Percentiles rank a stretch among this genome's conserved stretches.
Conservation (phyloP, 2,113 vertebrate genomes). For the Pseudonaja textilis region DNA sequence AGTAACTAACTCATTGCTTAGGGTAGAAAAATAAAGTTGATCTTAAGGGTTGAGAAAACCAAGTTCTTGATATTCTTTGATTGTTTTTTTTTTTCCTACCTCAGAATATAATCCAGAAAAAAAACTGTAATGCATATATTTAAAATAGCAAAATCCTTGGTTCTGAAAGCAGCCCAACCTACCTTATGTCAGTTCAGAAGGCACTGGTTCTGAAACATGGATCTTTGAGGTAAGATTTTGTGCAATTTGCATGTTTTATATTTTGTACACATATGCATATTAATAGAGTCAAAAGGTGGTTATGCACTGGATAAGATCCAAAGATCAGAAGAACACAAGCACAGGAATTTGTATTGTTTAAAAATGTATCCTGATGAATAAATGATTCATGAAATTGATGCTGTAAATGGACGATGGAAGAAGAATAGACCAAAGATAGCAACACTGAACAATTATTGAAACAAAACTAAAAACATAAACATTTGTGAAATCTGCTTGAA, state of each 20-base stretch:
- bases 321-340: not conserved
- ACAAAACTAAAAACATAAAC: not conserved
- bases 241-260: not conserved
- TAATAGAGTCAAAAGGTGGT: not conserved
- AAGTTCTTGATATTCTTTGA: conserved; percentile 47
- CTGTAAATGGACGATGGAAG: not conserved
- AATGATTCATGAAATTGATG: not conserved
- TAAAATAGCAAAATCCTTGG: not conserved
- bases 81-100: conserved; percentile 48
- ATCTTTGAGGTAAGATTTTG: not conserved
- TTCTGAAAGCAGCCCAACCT: not conserved
- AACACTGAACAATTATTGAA: not conserved
- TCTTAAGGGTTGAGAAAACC: conserved; percentile 44
- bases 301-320: not conserved
- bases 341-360: not conserved
- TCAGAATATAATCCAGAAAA: conserved; percentile 56
- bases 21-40: conserved; percentile 50
- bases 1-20: conserved; percentile 62
- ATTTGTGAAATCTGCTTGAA: not conserved
- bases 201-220: not conserved
- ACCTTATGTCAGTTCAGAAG: not conserved
- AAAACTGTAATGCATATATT: conserved; percentile 3
- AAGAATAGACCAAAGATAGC: not conserved
- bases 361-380: not conserved
- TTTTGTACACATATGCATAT: not conserved